Evolutionary conservation across 2,888 invertebrate species (phyloP).

Genomic region (Ormia ochracea): DNA sequence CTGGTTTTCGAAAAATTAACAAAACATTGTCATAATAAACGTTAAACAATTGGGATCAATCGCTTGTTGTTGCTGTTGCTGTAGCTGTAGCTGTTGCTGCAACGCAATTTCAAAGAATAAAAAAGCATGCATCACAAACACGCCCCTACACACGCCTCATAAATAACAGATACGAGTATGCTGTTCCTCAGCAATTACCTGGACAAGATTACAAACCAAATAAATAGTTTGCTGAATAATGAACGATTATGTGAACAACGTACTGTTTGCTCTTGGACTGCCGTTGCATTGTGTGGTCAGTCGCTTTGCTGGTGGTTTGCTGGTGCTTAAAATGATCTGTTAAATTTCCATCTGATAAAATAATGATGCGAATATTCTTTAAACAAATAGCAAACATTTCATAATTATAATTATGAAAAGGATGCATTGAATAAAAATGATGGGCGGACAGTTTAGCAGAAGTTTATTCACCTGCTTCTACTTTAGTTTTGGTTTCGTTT

Average conservation of each 20-base stretch:
- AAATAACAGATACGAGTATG: constrained; percentile 71
- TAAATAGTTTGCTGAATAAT: constrained; percentile 31
- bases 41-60: constrained; percentile 33
- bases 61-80: constrained; percentile 43
- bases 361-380: constrained; percentile 56
- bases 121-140: constrained; percentile 62
- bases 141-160: constrained; percentile 74
- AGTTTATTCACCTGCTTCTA: constrained; percentile 74
- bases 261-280: constrained; percentile 10
- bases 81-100: constrained; percentile 26
- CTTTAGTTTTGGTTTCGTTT: neutral
- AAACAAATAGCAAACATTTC: constrained; percentile 73
- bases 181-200: neutral
- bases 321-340: constrained; percentile 40
- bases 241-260: neutral
- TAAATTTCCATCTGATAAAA: constrained; percentile 53
- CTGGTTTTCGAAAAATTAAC: constrained; percentile 64
- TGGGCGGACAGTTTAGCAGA: constrained; percentile 72
- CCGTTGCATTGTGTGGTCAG: too few species aligned
- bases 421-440: constrained; percentile 66
- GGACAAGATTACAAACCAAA: constrained; percentile 21
- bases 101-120: constrained; percentile 1
- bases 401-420: constrained; percentile 71
- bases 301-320: neutral
- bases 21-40: constrained; percentile 58